Base-by-base conservation (phyloP, 2,113 vertebrate species). In the Thamnaconus septentrionalis region DNA sequence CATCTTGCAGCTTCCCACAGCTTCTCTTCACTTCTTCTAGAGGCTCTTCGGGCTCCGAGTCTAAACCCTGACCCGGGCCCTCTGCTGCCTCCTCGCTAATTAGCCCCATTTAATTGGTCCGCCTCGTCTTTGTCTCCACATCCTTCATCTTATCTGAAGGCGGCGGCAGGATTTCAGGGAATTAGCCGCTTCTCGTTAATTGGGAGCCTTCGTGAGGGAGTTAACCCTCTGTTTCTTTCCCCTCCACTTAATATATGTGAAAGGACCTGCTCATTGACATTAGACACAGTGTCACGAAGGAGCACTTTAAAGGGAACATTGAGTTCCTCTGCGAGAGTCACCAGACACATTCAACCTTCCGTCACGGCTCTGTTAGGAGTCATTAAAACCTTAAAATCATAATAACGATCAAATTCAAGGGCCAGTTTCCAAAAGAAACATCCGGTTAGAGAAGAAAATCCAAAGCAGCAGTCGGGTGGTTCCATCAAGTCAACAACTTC, bases 61-160 rank as follows among this genome's bases (percentile, higher is more conserved):
- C 50, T 58, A n/a, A 41, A 59, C 41, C 44, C 49, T 55, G 52
- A 61, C 61, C 50, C 9, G 6, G 56, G 58, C 41, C 41, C 7
- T 4, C n/a, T 3, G 43, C 61, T 64, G 64, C 55, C 73, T 2
- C 18, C 64, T 71, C 61, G 78, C 56, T 79, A 69, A 66, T 78
- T 73, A 81, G 67, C 69, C 43, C 59, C 44, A 67, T 62, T 71
- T 74, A 67, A 70, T 64, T 79, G 70, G 68, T 60, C 71, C 52
- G 56, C 51, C 55, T 64, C 10, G 55, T 73, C 76, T 67, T 53
- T 45, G 62, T 50, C 68, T 44, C 56, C 46, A 60, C 66, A 79
- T 61, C 61, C 52, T 53, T 1, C 6, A 12, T 59, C 51, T 86
- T 75, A 71, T 79, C 74, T 69, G 43, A 59, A 69, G 41, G 63